Percentiles rank a stretch among this genome's conserved stretches.
Conservation (phyloP, 92 coral and sea anemone genomes). For the Phenganax stokvisi region DNA sequence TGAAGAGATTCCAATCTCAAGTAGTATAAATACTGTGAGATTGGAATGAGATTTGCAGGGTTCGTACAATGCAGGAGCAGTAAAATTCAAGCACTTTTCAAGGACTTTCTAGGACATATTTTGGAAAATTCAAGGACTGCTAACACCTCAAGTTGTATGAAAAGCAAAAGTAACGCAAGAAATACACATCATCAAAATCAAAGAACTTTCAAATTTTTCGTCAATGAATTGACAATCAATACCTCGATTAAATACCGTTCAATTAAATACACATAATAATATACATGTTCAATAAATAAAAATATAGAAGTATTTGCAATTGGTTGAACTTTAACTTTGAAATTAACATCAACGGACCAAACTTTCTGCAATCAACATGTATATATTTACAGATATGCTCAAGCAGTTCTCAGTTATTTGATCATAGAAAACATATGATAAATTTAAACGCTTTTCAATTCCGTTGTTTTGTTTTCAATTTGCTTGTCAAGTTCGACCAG, state of each 20-base stretch:
- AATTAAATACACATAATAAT: too few relatives aligned
- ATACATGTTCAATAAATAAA: neutral
- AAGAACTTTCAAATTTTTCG: neutral
- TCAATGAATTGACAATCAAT: neutral
- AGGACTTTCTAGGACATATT: constrained; percentile 7
- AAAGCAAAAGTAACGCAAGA: neutral
- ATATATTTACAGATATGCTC: neutral
- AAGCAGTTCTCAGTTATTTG: neutral
- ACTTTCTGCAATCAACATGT: constrained; percentile 1
- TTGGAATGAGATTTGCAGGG: too few relatives aligned
- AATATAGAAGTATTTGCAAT: neutral
- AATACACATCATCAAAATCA: neutral
- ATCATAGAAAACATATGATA: neutral
- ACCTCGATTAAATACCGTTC: neutral
- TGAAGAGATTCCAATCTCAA: too few relatives aligned
- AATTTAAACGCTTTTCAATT: constrained; percentile 22
- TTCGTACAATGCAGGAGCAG: constrained; percentile 2
- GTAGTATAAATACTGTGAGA: too few relatives aligned
- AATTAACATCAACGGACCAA: neutral
- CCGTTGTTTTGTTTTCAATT: constrained; percentile 22
- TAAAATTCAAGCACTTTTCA: constrained; percentile 12
- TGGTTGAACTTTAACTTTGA: constrained; percentile 3
- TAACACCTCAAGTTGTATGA: neutral
- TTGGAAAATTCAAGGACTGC: neutral
- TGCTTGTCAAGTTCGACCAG: constrained; percentile 17